Evolutionary conservation across 2,113 vertebrate species (phyloP).

Genomic region (Speoplatyrhinus poulsoni): DNA sequence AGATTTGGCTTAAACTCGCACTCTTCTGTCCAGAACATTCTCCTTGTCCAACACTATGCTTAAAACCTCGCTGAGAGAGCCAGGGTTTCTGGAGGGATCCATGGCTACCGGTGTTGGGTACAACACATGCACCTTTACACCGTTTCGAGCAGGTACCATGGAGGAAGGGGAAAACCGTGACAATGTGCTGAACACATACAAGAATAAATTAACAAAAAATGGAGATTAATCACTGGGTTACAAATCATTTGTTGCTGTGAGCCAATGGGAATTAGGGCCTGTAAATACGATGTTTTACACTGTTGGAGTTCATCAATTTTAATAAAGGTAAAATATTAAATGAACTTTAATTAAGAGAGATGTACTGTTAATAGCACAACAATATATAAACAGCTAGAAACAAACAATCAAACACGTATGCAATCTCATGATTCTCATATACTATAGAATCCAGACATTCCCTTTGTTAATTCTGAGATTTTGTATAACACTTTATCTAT

Average conservation of each 20-base stretch:
- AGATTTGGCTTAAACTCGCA: constrained; percentile 27
- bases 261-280: background rate
- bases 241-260: constrained; percentile 17
- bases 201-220: background rate
- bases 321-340: too few species aligned
- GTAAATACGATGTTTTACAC: background rate
- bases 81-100: background rate
- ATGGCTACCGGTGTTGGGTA: constrained; percentile 6
- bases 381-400: too few species aligned
- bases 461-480: too few species aligned
- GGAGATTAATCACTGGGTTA: background rate
- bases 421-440: too few species aligned
- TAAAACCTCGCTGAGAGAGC: background rate
- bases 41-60: background rate
- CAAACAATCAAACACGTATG: too few species aligned
- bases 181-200: background rate
- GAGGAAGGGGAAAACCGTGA: constrained; percentile 1
- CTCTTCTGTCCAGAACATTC: constrained; percentile 20
- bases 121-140: constrained; percentile 8
- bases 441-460: too few species aligned
- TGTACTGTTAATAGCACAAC: too few species aligned
- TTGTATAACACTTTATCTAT: too few species aligned
- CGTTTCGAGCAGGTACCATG: background rate
- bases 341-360: too few species aligned
- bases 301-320: background rate